A percentile compares a stretch with the other conserved stretches of the same genome.
These are phyloP conservation scores for Salminus brasiliensis DNA, from an alignment of 2,113 vertebrate genomes.

Conservation along the genomic window DNA sequence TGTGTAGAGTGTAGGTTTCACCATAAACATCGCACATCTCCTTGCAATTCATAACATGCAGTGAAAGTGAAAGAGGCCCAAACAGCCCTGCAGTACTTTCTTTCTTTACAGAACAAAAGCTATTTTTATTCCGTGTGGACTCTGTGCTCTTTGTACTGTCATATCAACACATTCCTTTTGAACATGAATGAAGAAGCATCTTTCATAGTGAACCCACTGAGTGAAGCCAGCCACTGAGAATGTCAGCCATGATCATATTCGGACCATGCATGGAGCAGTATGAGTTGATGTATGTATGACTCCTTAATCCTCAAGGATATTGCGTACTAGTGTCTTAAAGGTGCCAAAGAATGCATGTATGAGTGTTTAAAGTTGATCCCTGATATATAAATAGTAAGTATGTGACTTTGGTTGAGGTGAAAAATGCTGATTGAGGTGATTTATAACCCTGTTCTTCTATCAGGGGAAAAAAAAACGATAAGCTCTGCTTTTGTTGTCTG, in stretches of 20 bases:
- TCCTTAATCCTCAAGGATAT: background rate
- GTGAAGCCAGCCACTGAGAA: background rate
- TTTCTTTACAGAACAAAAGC: background rate
- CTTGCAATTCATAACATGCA: background rate
- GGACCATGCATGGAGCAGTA: background rate
- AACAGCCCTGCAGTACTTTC: background rate
- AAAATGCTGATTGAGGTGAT: no score
- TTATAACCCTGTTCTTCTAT: no score
- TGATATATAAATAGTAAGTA: no score
- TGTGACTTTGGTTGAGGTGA: no score
- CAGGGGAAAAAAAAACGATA: no score
- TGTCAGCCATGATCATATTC: background rate
- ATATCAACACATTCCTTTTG: constrained; percentile 25
- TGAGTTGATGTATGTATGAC: no score
- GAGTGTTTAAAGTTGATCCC: no score
- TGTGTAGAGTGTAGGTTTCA: background rate
- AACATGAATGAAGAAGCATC: constrained; percentile 10
- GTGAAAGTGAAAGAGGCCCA: background rate
- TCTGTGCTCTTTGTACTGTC: constrained; percentile 6
- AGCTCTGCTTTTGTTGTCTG: no score
- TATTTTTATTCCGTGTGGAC: constrained; percentile 16
- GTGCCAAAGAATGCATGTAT: no score
- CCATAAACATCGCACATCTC: background rate
- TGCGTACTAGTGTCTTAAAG: background rate
- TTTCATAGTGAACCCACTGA: background rate